Base-by-base conservation (phyloP, 1,140 invertebrate species). In the Pectinophora gossypiella region DNA sequence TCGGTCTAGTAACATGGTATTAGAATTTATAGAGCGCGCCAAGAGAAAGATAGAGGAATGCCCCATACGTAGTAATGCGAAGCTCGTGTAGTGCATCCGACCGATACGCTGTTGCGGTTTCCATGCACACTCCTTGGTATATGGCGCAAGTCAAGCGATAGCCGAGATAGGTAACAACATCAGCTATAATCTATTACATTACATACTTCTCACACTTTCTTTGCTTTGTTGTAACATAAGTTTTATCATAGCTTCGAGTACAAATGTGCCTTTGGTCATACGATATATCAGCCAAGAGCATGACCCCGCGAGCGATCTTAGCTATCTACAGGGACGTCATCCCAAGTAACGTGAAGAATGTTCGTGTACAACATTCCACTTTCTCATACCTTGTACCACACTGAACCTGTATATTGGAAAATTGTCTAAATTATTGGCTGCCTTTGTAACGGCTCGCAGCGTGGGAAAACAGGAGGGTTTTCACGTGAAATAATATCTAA, bases 361-460 rank as follows among this genome's bases (percentile, higher is more conserved):
- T n/a, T n/a, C n/a, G n/a, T n/a, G n/a, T n/a, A n/a, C n/a, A n/a
- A n/a, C n/a, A n/a, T n/a, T n/a, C 27, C 1, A 27, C 18, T 19
- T 19, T 9, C 44, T 46, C 4, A 19, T 23, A 44, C 16, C 44
- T 64, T 68, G 32, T 5, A 56, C 56, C 54, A 57, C 22, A 58
- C 22, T 15, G 19, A 19, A 59, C 32, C 52, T 64, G 72, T 48
- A 71, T 75, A 75, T 75, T 74, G 61, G 77, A 83, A 83, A 80
- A 83, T 80, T 80, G 76, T 67, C 79, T 83, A 80, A 83, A 83
- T 78, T 80, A 80, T 83, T 77, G 73, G 67, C 57, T 66, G 70
- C 65, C 59, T 74, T 66, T 68, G 67, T 68, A 68, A 61, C 66
- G 61, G 61, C 68, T 64, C 40, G 56, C 62, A 60, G 50, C 76